Conservation (phyloP, 2,888 invertebrate genomes). For the Drosophila picticornis region DNA sequence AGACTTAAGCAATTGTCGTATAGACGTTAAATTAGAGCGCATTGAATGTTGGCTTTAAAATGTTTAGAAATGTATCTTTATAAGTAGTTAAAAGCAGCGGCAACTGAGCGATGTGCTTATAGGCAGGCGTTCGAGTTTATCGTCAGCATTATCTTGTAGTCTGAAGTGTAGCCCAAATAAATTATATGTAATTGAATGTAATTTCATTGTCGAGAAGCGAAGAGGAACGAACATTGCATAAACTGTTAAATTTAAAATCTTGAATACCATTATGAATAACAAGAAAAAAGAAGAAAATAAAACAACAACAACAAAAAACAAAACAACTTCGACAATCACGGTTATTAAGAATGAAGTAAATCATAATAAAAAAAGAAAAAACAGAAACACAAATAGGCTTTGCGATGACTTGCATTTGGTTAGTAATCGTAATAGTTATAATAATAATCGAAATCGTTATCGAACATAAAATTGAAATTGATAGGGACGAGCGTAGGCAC, state of each 20-base stretch:
- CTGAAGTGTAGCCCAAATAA: conserved; percentile 53
- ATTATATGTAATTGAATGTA: conserved; percentile 13
- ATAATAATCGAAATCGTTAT: conserved; percentile 9
- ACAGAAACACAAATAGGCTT: conserved; percentile 22
- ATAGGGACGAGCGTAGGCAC: background rate
- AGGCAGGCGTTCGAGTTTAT: conserved; percentile 33
- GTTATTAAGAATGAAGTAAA: conserved; percentile 51
- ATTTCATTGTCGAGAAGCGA: conserved; percentile 26
- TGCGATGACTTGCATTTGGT: conserved; percentile 41
- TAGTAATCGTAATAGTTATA: conserved; percentile 16
- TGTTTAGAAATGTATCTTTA: conserved; percentile 53
- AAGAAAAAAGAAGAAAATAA: background rate
- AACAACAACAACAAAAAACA: conserved; percentile 25
- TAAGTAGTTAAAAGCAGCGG: conserved; percentile 42
- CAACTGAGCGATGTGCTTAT: conserved; percentile 27
- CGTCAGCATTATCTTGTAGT: conserved; percentile 60
- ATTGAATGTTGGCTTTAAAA: conserved; percentile 83
- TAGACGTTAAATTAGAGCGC: conserved; percentile 84
- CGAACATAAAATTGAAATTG: conserved; percentile 11
- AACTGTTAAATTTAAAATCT: conserved; percentile 23
- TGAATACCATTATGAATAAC: conserved; percentile 22
- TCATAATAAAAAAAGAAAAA: conserved; percentile 38
- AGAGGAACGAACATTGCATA: conserved; percentile 21
- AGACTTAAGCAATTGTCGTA: conserved; percentile 85
- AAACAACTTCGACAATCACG: conserved; percentile 78